A percentile compares a stretch with the other conserved stretches of the same genome.
Conservation (phyloP, 2,113 vertebrate species). For the Atractosteus spatula region DNA sequence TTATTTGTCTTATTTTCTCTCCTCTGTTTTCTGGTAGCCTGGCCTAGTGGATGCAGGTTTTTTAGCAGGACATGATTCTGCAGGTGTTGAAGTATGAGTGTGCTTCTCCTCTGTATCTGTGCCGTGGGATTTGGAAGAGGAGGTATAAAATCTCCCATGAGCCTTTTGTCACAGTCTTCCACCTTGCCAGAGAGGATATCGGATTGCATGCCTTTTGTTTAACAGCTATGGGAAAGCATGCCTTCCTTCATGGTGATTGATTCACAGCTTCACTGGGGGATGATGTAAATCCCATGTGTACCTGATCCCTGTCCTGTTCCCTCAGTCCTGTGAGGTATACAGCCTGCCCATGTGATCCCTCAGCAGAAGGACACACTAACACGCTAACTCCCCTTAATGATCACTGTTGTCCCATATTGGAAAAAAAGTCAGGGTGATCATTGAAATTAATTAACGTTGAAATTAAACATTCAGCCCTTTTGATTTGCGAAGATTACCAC, state of each 20-base stretch:
- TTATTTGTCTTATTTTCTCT: too few species aligned
- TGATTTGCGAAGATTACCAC: too few species aligned
- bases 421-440: too few species aligned
- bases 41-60: too few species aligned
- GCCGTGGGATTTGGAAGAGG: conserved; percentile 3
- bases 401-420: too few species aligned
- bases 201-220: conserved; percentile 32
- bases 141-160: not conserved
- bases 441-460: too few species aligned
- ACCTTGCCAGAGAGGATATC: conserved; percentile 9
- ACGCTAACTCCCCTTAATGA: too few species aligned
- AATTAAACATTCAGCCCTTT: too few species aligned
- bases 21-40: too few species aligned
- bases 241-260: conserved; percentile 9
- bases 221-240: conserved; percentile 4
- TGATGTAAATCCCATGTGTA: not conserved
- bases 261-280: not conserved
- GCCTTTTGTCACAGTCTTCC: conserved; percentile 7
- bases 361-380: too few species aligned
- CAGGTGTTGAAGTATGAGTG: not conserved
- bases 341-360: conserved; percentile 6
- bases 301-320: conserved; percentile 12
- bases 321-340: not conserved
- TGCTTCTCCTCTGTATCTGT: not conserved
- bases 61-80: not conserved